These are phyloP conservation scores for Heliconius ethilla DNA, from an alignment of 2,888 invertebrate genomes.

Conservation along the genomic window DNA sequence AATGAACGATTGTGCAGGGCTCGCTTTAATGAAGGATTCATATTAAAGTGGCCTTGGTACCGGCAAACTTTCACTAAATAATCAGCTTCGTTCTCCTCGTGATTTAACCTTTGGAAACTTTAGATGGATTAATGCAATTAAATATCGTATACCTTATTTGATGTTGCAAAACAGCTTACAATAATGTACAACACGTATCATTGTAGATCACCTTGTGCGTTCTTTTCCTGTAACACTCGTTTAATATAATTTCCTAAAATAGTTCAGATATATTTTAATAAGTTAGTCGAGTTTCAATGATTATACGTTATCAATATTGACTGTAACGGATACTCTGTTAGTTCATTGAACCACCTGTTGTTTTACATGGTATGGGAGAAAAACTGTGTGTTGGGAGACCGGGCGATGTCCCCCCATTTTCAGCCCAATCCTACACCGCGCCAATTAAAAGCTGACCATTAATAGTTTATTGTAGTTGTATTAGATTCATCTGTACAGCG, in stretches of 20 bases:
- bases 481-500: conserved; percentile 4
- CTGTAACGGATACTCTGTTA: conserved; percentile 57
- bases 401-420: conserved; percentile 48
- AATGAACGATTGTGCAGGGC: conserved; percentile 78
- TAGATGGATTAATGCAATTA: conserved; percentile 27
- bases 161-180: conserved; percentile 22
- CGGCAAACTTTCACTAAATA: conserved; percentile 37
- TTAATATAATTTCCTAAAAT: conserved; percentile 29
- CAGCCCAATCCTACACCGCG: conserved; percentile 59
- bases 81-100: conserved; percentile 24
- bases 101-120: conserved; percentile 32
- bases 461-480: conserved; percentile 14
- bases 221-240: conserved; percentile 35
- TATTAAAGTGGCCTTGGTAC: conserved; percentile 71
- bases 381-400: conserved; percentile 62
- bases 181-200: conserved; percentile 29
- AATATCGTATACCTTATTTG: conserved; percentile 29
- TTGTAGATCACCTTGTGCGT: conserved; percentile 38
- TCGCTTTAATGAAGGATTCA: conserved; percentile 77
- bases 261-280: not conserved
- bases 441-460: conserved; percentile 74
- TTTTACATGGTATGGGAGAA: conserved; percentile 63
- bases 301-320: conserved; percentile 42
- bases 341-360: conserved; percentile 72
- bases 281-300: conserved; percentile 17